Conservation (phyloP, 2,113 vertebrate species). For the Merops nubicus region DNA sequence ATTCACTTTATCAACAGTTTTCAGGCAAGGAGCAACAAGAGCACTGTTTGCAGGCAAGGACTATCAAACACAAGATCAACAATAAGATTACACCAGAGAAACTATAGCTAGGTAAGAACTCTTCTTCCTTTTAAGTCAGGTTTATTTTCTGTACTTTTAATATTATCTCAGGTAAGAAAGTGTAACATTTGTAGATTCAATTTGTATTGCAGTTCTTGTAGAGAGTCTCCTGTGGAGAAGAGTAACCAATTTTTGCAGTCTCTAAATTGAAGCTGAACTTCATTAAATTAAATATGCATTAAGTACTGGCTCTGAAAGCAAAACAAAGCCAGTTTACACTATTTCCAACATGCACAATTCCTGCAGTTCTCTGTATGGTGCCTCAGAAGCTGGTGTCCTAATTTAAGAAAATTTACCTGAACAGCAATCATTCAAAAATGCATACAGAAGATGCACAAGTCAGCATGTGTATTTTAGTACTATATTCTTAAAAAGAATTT, state of each 20-base stretch:
- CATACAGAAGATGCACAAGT: not conserved
- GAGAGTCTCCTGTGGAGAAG: not conserved
- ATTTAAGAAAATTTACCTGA: not conserved
- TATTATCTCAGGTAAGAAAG: not conserved
- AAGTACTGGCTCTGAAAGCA: not conserved
- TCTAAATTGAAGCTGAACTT: not conserved
- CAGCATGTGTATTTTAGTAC: not conserved
- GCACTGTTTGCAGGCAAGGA: conserved; percentile 71
- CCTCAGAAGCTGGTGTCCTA: not conserved
- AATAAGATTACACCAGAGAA: not conserved
- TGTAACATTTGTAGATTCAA: not conserved
- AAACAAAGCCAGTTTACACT: not conserved
- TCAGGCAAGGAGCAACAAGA: conserved; percentile 70
- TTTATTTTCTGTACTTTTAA: not conserved
- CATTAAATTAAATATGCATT: not conserved
- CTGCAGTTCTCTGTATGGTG: not conserved
- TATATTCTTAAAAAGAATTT: not conserved
- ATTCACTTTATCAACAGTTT: not conserved
- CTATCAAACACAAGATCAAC: not conserved
- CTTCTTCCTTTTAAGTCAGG: not conserved
- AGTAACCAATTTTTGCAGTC: not conserved
- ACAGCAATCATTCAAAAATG: not conserved
- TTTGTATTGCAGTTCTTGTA: not conserved
- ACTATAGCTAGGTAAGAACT: not conserved
- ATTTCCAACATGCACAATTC: not conserved